Percentiles rank a stretch among this genome's conserved stretches.
Evolutionary conservation across 2,888 invertebrate species (phyloP).

Genomic region (Helicoverpa assulta): DNA sequence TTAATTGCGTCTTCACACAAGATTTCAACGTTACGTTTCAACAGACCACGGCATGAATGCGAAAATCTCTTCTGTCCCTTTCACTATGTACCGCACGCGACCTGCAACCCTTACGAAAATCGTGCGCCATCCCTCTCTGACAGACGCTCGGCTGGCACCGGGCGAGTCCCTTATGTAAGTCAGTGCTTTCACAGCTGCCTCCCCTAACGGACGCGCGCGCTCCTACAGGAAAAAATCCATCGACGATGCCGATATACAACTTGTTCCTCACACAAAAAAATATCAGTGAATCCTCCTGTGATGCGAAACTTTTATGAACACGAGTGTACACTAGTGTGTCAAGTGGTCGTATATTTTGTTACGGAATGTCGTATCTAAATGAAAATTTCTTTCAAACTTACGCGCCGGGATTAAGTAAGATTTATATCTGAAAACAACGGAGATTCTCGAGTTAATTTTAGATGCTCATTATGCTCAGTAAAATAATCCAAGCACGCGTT

Average conservation of each 20-base stretch:
- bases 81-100: constrained; percentile 73
- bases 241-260: constrained; percentile 77
- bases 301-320: constrained; percentile 74
- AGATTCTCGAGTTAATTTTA: constrained; percentile 78
- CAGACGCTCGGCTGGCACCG: constrained; percentile 80
- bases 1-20: constrained; percentile 88
- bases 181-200: constrained; percentile 79
- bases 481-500: constrained; percentile 75
- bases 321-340: constrained; percentile 65
- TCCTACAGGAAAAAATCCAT: constrained; percentile 56
- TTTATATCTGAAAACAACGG: constrained; percentile 77
- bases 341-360: constrained; percentile 70
- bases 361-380: constrained; percentile 73
- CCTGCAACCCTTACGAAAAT: constrained; percentile 81
- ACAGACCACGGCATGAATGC: constrained; percentile 74
- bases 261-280: constrained; percentile 58
- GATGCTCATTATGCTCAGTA: constrained; percentile 77
- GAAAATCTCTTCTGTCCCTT: constrained; percentile 82
- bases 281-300: constrained; percentile 67
- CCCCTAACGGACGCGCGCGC: constrained; percentile 72
- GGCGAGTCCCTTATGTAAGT: constrained; percentile 88
- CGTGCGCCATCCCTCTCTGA: constrained; percentile 79
- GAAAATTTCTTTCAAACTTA: constrained; percentile 77
- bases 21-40: constrained; percentile 80
- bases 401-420: constrained; percentile 75